A percentile compares a stretch with the other conserved stretches of the same genome.
Conservation (phyloP, 2,797 vertebrate species). For the Limosa lapponica region DNA sequence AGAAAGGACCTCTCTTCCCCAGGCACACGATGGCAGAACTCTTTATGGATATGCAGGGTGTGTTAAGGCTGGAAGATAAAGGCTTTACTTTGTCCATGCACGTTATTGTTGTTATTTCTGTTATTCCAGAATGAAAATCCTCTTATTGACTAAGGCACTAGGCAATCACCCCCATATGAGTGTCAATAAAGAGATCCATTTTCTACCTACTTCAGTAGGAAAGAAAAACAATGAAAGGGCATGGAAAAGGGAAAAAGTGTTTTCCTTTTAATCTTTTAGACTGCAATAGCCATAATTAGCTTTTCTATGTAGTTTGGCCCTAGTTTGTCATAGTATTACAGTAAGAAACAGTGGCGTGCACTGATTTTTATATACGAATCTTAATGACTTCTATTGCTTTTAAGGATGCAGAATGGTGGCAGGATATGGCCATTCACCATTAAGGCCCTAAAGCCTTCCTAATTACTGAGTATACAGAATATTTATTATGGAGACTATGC, state of each 20-base stretch:
- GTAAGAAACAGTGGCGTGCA: not conserved
- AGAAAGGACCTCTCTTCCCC: not conserved
- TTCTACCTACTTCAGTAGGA: not conserved
- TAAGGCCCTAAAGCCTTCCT: constrained; percentile 46
- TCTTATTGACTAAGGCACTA: not conserved
- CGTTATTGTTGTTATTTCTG: not conserved
- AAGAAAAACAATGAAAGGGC: not conserved
- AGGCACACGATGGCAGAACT: not conserved
- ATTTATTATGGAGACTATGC: constrained; percentile 66
- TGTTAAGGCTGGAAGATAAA: not conserved
- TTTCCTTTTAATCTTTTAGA: constrained; percentile 8
- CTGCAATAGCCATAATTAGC: not conserved
- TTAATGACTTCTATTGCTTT: not conserved
- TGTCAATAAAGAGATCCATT: not conserved
- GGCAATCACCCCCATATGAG: not conserved
- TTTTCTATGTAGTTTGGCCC: not conserved
- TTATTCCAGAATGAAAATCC: not conserved
- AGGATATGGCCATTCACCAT: constrained; percentile 34
- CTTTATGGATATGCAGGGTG: not conserved
- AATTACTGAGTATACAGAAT: constrained; percentile 58
- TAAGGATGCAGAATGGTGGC: constrained; percentile 20
- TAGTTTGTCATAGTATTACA: not conserved
- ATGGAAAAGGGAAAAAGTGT: not conserved
- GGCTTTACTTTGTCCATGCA: not conserved
- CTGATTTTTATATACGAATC: constrained; percentile 23